Conservation (phyloP, 2,797 vertebrate genomes). For the Danionella dracula region DNA sequence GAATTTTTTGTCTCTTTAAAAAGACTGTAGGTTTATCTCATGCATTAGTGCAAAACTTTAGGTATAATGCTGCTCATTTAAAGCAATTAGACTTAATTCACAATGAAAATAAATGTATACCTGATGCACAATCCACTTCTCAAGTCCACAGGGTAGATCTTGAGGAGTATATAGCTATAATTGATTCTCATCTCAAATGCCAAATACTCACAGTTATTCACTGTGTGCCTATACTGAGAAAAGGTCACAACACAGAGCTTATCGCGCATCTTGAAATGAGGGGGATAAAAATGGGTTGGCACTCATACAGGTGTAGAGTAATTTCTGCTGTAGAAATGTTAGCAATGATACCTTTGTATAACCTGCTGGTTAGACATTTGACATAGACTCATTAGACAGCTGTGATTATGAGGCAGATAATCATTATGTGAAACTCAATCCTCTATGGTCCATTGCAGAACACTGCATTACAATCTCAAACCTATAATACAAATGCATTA, state of each 20-base stretch:
- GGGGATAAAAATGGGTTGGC: constrained; percentile 1
- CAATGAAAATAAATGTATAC: neutral
- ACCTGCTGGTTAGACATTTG: no score
- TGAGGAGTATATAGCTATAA: neutral
- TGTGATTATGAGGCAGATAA: no score
- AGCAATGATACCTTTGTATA: no score
- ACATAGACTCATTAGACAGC: no score
- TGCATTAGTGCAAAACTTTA: no score
- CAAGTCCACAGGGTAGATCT: neutral
- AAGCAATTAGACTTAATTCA: neutral
- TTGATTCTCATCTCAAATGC: neutral
- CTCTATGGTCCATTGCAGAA: no score
- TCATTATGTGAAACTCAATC: no score
- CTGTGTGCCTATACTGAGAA: neutral
- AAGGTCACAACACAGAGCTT: neutral
- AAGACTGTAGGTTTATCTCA: neutral
- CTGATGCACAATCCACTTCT: neutral
- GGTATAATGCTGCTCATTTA: no score
- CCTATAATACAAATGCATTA: no score
- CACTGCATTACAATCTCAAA: no score
- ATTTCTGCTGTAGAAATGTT: neutral
- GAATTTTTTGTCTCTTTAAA: no score
- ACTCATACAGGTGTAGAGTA: neutral
- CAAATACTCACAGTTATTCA: constrained; percentile 12
- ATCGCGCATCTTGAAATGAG: neutral